phyloP scores from a whole-genome alignment of 2,888 invertebrate species.

The Clitarchus hookeri region DNA sequence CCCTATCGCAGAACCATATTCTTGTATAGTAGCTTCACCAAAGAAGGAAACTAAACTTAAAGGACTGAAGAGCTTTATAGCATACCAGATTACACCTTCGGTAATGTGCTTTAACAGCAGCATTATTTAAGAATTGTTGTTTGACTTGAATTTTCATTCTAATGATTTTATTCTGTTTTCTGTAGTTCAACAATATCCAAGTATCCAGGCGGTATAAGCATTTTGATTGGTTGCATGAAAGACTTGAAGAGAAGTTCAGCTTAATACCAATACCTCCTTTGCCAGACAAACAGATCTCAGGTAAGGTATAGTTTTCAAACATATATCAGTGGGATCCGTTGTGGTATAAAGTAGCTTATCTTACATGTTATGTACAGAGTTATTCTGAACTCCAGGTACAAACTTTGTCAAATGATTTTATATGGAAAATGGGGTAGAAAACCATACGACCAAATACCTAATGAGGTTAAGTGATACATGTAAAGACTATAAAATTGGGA shows the following conservation, averaged over 20 bases:
- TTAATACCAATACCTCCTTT: conserved; percentile 94
- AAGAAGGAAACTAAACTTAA: conserved; percentile 98
- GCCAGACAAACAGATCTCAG: conserved; percentile 96
- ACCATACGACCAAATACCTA: no score
- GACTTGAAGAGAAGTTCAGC: conserved; percentile 91
- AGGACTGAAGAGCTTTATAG: conserved; percentile 96
- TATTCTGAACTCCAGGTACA: no score
- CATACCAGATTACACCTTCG: conserved; percentile 93
- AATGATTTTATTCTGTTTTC: conserved; percentile 38
- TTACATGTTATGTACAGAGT: no score
- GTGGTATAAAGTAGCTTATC: no score
- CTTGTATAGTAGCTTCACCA: conserved; percentile 88
- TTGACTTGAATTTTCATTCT: not conserved
- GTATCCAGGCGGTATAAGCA: conserved; percentile 96
- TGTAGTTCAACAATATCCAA: conserved; percentile 84
- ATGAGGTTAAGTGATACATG: no score
- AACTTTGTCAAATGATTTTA: no score
- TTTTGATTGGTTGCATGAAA: conserved; percentile 98
- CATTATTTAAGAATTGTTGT: not conserved
- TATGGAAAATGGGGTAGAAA: no score
- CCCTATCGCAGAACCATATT: conserved; percentile 72
- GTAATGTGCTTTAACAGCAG: conserved; percentile 52
- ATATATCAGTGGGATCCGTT: no score
- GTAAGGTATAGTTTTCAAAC: conserved; percentile 49
- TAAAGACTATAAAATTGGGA: no score